Evolutionary conservation across 2,888 invertebrate species (phyloP), one percentile per base, ranked within the genome.

Genomic region (Yponomeuta malinellus): DNA sequence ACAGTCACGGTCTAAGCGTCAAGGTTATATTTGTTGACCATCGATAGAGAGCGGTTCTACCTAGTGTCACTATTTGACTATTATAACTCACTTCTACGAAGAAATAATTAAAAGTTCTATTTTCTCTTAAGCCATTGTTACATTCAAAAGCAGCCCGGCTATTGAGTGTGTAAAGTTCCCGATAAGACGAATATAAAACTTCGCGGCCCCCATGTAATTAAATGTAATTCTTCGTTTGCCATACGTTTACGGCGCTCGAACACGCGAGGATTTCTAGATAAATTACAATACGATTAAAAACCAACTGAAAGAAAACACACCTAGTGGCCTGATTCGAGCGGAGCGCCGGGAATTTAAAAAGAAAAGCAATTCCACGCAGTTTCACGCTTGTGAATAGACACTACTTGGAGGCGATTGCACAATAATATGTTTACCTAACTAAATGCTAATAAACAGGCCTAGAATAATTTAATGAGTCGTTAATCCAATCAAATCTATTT

Each of bases 201-300:
- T 71, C 72, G 68, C n/a, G 31, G 72, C 72, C 78, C 78, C 81
- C 79, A 79, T 87, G 82, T 86, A 88, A 88, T 87, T 88, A 89
- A 87, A 88, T 81, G 84, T 86, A 87, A 84, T 86, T 83, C 81
- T 81, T 82, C 80, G 82, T 82, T 78, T 82, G 77, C 75, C 81
- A 75, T 82, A 75, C 82, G 83, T 83, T 88, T 86, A 88, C 85
- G 83, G 84, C 82, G 76, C 77, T 75, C 78, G 81, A 82, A 76
- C 89, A 89, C 87, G 88, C 89, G 78, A 87, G 64, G 72, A 68
- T 73, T 74, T 73, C 72, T 77, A 75, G 77, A 75, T 76, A 78
- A 79, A 77, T 75, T 67, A 33, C n/a, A 59, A 68, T 33, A 43
- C 48, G 15, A 23, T 43, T 48, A 23, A 48, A 23, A 68, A 68